phyloP scores from a whole-genome alignment of 2,888 invertebrate species.

The Caenorhabditis zanzibari region DNA sequence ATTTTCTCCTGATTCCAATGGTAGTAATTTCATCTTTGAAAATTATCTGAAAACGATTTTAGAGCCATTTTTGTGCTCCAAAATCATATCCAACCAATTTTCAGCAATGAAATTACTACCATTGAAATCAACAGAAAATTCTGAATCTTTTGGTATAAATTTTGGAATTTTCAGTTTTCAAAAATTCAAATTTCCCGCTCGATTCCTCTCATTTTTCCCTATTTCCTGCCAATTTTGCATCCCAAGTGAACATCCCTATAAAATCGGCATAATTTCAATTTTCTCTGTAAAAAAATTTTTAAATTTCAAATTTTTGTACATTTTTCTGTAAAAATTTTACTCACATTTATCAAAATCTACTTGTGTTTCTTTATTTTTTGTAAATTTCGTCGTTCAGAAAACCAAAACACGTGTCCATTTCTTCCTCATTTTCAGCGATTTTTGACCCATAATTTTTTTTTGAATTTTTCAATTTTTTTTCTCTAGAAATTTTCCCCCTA shows the following conservation, averaged over 20 bases:
- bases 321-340: background rate
- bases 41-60: background rate
- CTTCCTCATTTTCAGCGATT: no score
- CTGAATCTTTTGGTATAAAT: background rate
- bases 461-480: background rate
- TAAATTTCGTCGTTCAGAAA: background rate
- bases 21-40: background rate
- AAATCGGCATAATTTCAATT: no score
- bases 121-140: background rate
- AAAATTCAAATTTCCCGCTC: background rate
- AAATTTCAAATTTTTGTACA: slow-evolving; percentile 7
- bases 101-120: no score
- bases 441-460: background rate
- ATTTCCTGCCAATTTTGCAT: background rate
- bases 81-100: no score
- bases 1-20: background rate
- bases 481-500: background rate
- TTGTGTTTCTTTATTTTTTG: slow-evolving; percentile 10
- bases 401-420: background rate
- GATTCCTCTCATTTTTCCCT: background rate
- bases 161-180: background rate
- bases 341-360: slow-evolving; percentile 2
- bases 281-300: background rate
- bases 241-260: no score
- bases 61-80: no score